These are phyloP conservation scores for Geotrupes spiniger DNA, from an alignment of 2,888 invertebrate species.

Conservation along the genomic window DNA sequence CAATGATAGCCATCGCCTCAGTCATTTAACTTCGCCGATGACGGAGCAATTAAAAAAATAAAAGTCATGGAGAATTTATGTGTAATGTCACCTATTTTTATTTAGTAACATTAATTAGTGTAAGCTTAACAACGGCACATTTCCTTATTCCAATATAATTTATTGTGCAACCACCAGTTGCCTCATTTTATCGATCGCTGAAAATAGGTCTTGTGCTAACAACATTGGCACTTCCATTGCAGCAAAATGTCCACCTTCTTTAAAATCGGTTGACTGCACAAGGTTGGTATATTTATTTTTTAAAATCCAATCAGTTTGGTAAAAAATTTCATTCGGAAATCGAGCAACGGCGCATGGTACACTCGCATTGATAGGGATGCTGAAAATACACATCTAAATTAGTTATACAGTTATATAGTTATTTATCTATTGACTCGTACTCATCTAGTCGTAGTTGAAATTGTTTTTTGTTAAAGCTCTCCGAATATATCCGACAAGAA, in stretches of 20 bases:
- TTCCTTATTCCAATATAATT: too few species aligned
- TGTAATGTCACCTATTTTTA: too few species aligned
- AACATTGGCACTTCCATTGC: conserved; percentile 73
- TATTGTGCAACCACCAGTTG: too few species aligned
- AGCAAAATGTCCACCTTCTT: conserved; percentile 80
- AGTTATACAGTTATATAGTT: too few species aligned
- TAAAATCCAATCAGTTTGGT: conserved; percentile 59
- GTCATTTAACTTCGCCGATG: too few species aligned
- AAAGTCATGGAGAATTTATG: too few species aligned
- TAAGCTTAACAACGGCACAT: too few species aligned
- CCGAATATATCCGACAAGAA: conserved; percentile 72
- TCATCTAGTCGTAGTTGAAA: background rate
- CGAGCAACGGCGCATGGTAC: conserved; percentile 73
- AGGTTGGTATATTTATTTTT: conserved; percentile 62
- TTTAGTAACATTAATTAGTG: too few species aligned
- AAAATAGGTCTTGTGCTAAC: conserved; percentile 66
- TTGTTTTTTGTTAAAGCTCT: conserved; percentile 47
- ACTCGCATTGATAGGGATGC: conserved; percentile 15
- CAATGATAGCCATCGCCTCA: too few species aligned
- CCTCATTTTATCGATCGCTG: conserved; percentile 49
- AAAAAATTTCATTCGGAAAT: conserved; percentile 67
- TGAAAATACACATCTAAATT: background rate
- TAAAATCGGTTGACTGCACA: conserved; percentile 60
- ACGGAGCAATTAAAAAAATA: too few species aligned
- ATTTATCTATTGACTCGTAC: conserved; percentile 8